Base-by-base conservation (phyloP, 2,888 invertebrate genomes). In the Odontothrips loti region DNA sequence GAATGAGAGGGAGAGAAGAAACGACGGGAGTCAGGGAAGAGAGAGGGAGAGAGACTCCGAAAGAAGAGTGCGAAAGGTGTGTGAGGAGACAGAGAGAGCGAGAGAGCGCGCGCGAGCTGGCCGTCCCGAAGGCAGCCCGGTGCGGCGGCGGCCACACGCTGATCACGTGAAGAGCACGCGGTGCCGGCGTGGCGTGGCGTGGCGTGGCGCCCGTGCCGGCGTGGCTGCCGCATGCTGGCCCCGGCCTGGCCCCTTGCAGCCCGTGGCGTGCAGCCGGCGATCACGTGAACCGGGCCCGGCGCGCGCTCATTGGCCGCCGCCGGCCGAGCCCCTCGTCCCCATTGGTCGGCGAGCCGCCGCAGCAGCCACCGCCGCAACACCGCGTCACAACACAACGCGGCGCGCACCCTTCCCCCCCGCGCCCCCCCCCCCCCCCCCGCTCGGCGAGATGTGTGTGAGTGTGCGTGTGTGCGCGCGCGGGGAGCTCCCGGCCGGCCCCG, bases 331-430 rank as follows among this genome's bases (percentile, higher is more conserved):
- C 68, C 68, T 75, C 68, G 68, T 27, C 27, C 23, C 68, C 9
- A 75, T 75, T 75, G 68, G 68, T 12, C 58, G 58, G 58, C 17
- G 12, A 8, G 12, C 68, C 68, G 68, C 68, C 68, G 27, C 68
- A n/a, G 23, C 68, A 17, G 23, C 68, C 68, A 23, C 68, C 23
- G 23, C 68, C 68, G 68, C 68, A 75, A 27, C 68, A 58, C 68
- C 68, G 68, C 68, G 68, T 75, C 68, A 75, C 68, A 75, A 75
- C 68, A 75, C 23, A 75, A 75, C 68, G 34, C 34, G 68, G 27
- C 68, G 68, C 68, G 68, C 68, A 12, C 27, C 68, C 68, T 11
- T 12, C 23, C 23, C 23, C 9, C 23, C 23, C 51, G 11, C 51
- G 51, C 4, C 68, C 63, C 63, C 68, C 1, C 68, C 23, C 23